Evolutionary conservation across 2,888 invertebrate species (phyloP), one percentile per base, ranked within the genome.

Genomic region (Lepidonotus clava): DNA sequence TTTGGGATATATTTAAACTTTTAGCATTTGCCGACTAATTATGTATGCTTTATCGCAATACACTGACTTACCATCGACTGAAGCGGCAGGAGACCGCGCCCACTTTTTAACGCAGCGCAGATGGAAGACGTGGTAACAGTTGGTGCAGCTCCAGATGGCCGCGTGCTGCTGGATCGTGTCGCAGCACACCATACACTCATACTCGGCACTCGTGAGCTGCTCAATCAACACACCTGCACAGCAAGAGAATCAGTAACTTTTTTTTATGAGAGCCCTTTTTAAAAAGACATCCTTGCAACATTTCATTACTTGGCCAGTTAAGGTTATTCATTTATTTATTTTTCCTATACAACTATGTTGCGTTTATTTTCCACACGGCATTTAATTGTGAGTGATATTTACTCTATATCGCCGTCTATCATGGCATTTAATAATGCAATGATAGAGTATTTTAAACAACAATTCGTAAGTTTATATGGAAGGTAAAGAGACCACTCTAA

Each of bases 111-210:
- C 96, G 94, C 99, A 99, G 88, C 96, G 96, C 21, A 99, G 95
- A 95, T 99, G 99, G 89, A 98, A 96, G 86, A 98, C 97, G 93
- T 99, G 98, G 94, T 96, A 98, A 92, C 99, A 99, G 91, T 97
- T 97, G 89, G 95, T 94, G 93, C 99, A 99, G 1, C 97, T 97
- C 99, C 99, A 99, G 46, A 98, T 96, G 4, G 96, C 95, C 91
- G 98, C 97, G 41, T 95, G 96, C 89, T 97, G 96, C 89, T 96
- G 96, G 53, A 99, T 96, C 83, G 96, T 95, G 90, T 98, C 98
- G 92, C 97, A 98, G 93, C 99, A 99, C 24, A 99, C 98, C 91
- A 98, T 96, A 93, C 99, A 99, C 94, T 99, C 99, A 87, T 98
- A 95, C 0, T 96, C 96, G 0, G 97, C 97, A 87, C 96, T 96